phyloP scores from a whole-genome alignment of 2,888 invertebrate species.

The Epiblema foenella region DNA sequence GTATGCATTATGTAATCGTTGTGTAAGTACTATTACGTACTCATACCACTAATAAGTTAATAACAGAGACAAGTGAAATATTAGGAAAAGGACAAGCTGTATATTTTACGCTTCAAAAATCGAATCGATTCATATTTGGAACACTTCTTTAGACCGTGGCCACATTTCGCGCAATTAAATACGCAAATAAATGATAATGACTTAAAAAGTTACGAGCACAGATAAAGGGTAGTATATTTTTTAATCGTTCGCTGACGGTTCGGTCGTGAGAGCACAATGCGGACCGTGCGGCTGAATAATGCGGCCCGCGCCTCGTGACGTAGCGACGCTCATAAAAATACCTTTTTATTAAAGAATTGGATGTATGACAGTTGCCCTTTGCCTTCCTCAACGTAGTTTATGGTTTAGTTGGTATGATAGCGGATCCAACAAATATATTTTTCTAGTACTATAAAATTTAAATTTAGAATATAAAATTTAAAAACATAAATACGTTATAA shows the following conservation, averaged over 20 bases:
- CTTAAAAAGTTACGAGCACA: conserved; percentile 22
- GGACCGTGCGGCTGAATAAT: conserved; percentile 29
- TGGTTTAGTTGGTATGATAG: too few relatives aligned
- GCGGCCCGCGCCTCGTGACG: conserved; percentile 21
- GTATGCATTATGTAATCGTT: too few relatives aligned
- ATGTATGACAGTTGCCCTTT: not conserved
- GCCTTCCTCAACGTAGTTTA: not conserved
- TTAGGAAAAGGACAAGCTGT: not conserved
- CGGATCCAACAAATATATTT: too few relatives aligned
- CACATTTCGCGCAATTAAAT: conserved; percentile 14
- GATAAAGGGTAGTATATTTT: conserved; percentile 25
- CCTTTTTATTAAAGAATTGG: conserved; percentile 1
- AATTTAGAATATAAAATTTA: too few relatives aligned
- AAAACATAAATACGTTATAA: too few relatives aligned
- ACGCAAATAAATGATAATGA: too few relatives aligned
- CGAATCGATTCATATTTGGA: not conserved
- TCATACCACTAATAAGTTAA: too few relatives aligned
- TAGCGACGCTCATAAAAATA: not conserved
- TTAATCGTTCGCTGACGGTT: conserved; percentile 4
- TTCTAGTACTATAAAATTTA: too few relatives aligned
- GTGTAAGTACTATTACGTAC: too few relatives aligned
- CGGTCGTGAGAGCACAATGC: conserved; percentile 23
- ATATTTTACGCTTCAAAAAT: not conserved
- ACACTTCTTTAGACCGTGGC: not conserved
- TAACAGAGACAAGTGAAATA: too few relatives aligned